phyloP scores from a whole-genome alignment of 2,113 vertebrate genomes.

The Lanius collurio region DNA sequence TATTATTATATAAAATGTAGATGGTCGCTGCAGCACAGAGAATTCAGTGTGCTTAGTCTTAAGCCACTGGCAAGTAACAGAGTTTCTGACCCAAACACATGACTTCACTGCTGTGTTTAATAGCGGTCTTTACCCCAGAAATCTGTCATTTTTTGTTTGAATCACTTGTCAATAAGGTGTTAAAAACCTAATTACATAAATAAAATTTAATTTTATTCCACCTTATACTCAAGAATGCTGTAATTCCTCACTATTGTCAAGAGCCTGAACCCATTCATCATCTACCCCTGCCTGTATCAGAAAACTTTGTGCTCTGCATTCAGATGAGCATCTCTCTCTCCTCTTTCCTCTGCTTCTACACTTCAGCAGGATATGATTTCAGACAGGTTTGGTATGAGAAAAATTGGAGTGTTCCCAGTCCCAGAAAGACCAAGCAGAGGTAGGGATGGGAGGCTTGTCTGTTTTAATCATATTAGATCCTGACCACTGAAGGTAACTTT shows the following conservation, averaged over 20 bases:
- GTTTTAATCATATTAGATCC: not conserved
- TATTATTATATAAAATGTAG: not conserved
- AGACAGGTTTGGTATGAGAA: not conserved
- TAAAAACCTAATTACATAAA: not conserved
- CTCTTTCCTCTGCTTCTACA: not conserved
- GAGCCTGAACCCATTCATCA: not conserved
- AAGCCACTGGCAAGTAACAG: not conserved
- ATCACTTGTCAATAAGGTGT: not conserved
- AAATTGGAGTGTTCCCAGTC: not conserved
- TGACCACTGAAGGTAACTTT: not conserved
- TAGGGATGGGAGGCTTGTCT: not conserved
- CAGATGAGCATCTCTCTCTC: not conserved
- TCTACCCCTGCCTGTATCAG: rapidly evolving
- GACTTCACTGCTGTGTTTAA: not conserved
- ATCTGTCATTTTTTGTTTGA: not conserved
- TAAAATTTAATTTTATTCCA: not conserved
- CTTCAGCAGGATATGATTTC: not conserved
- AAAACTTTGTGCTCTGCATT: not conserved
- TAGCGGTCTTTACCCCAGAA: not conserved
- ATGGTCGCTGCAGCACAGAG: not conserved
- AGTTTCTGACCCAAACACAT: not conserved
- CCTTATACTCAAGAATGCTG: not conserved
- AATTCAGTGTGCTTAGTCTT: not conserved
- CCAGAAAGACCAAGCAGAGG: not conserved
- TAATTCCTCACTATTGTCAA: not conserved